A percentile compares a stretch with the other conserved stretches of the same genome.
phyloP scores from a whole-genome alignment of 2,888 invertebrate species.

The Phortica okadai region DNA sequence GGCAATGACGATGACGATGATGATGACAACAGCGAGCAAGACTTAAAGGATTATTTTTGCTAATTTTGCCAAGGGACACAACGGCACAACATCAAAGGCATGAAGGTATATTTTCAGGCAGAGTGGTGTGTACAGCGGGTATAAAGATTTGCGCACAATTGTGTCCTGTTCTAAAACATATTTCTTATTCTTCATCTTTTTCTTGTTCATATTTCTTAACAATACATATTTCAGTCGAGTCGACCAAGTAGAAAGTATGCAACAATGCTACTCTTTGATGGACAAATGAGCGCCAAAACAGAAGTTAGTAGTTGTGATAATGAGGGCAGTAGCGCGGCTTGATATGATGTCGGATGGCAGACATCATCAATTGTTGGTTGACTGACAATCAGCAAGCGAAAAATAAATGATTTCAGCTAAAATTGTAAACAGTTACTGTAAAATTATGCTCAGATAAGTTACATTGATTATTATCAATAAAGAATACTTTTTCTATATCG shows the following conservation, averaged over 20 bases:
- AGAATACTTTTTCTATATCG: too few species aligned
- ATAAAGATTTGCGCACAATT: neutral
- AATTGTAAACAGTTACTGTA: too few species aligned
- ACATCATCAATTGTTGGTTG: too few species aligned
- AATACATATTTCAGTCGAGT: neutral
- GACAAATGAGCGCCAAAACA: conserved; percentile 13
- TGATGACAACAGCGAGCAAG: conserved; percentile 46
- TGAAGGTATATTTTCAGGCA: conserved; percentile 35
- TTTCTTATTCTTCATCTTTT: neutral
- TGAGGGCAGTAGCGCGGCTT: neutral
- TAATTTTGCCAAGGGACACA: conserved; percentile 54
- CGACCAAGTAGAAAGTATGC: neutral
- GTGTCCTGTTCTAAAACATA: neutral
- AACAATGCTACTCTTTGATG: conserved; percentile 14
- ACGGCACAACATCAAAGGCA: conserved; percentile 33
- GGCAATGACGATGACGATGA: conserved; percentile 13
- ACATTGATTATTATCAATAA: too few species aligned
- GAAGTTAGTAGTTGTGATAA: neutral
- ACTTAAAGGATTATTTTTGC: conserved; percentile 69
- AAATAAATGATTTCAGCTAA: too few species aligned
- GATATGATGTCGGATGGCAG: neutral
- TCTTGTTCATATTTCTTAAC: neutral
- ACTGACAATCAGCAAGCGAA: too few species aligned
- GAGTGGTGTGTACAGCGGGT: neutral
- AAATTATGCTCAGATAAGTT: too few species aligned